Evolutionary conservation across 2,888 invertebrate genomes (phyloP).

Genomic region (Leptopterna dolabrata): DNA sequence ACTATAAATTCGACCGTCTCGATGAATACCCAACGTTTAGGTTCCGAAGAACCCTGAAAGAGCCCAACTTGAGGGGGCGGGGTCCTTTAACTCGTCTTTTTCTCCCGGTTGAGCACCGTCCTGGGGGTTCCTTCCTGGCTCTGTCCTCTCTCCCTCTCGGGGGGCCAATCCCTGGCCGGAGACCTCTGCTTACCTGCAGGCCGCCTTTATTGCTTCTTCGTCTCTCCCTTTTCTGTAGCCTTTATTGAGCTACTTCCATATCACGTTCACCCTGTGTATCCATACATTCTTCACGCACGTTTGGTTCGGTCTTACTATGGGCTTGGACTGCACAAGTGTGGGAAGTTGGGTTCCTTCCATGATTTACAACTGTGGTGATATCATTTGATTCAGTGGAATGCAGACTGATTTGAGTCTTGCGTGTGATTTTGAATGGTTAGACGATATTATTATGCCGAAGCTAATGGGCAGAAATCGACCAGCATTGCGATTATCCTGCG

Average conservation of each 20-base stretch:
- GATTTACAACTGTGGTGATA: too few species aligned
- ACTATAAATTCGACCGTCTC: neutral
- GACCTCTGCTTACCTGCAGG: neutral
- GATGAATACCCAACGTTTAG: neutral
- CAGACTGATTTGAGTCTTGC: too few species aligned
- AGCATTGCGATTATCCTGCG: too few species aligned
- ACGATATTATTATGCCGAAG: too few species aligned
- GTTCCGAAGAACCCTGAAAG: neutral
- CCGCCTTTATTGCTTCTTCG: slow-evolving; percentile 1
- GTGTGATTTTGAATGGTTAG: too few species aligned
- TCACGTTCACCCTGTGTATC: neutral
- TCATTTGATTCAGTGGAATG: too few species aligned
- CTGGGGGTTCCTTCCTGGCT: neutral
- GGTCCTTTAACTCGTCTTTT: slow-evolving; percentile 1
- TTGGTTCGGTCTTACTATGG: too few species aligned
- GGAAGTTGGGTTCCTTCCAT: too few species aligned
- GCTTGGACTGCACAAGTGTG: too few species aligned
- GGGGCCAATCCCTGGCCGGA: slow-evolving; percentile 34
- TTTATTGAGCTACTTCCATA: neutral
- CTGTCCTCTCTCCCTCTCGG: neutral
- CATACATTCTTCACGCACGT: neutral
- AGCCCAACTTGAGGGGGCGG: slow-evolving; percentile 29
- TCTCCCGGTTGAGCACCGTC: neutral
- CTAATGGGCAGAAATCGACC: too few species aligned
- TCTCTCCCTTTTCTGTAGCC: neutral